Evolutionary conservation across 2,113 vertebrate species (phyloP), one percentile per base, ranked within the genome.

Genomic region (Salvelinus sp.): DNA sequence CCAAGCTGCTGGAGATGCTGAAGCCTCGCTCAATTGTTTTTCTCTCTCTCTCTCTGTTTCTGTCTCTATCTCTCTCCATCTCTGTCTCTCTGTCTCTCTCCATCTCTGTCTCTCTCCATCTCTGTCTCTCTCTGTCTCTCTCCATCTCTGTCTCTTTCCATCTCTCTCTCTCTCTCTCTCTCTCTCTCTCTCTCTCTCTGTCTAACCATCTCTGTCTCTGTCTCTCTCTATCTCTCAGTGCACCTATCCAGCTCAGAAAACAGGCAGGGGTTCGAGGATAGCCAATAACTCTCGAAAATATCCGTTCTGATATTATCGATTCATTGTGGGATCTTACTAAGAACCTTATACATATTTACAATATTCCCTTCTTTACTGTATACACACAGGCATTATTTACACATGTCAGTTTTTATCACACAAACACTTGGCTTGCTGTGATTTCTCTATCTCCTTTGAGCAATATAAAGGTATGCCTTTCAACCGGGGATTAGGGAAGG

Each of bases 401-500:
- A 65, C 79, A 60, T 63, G 58, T 54, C 70, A 48, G 44, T 57
- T 72, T 54, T 67, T 72, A 71, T 81, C 70, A 72, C 80, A 76
- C 76, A 64, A 82, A 80, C 78, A 79, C 78, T 76, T 20, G 73
- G 76, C 82, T 79, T 48, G 77, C 75, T 79, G 63, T 20, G 73
- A 68, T 80, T 66, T 76, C 75, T 20, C 71, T 58, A 27, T 82
- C 81, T 83, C 10, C 23, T 76, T 76, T 83, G 79, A 79, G 82
- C 68, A 28, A 75, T 66, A 57, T 63, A 57, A 76, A 83, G 82
- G 82, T 81, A 79, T 87, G 83, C 76, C 86, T 89, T 90, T 88
- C 80, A 86, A 78, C 77, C 73, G 78, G 85, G 85, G 88, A 89
- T 92, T 88, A 87, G 80, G 80, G 73, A 79, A 6, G 6, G 30